Evolutionary conservation across 2,797 vertebrate species (phyloP).

Genomic region (Poecilia velifera): DNA sequence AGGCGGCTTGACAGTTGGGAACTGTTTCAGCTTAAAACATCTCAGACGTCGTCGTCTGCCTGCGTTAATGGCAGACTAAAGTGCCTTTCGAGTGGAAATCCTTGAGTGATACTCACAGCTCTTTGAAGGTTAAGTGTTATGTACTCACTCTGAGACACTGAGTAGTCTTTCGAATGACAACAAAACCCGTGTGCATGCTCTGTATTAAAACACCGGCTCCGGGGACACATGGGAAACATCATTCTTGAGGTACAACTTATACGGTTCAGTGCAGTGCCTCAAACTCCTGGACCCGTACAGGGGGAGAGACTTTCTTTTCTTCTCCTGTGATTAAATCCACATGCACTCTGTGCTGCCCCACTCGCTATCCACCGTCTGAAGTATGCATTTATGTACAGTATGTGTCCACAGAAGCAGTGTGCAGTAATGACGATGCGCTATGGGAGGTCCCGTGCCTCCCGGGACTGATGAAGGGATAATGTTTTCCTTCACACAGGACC

Average conservation of each 20-base stretch:
- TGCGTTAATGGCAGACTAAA: slow-evolving; percentile 41
- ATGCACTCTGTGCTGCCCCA: slow-evolving; percentile 43
- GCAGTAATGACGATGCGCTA: slow-evolving; percentile 19
- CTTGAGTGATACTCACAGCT: slow-evolving; percentile 19
- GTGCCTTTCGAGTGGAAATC: slow-evolving; percentile 41
- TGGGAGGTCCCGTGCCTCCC: slow-evolving; percentile 19
- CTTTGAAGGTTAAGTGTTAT: slow-evolving; percentile 10
- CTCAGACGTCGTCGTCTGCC: slow-evolving; percentile 13
- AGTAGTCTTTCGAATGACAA: slow-evolving; percentile 18
- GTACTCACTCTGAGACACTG: slow-evolving; percentile 8
- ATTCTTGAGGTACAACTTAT: slow-evolving; percentile 32
- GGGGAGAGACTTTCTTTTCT: slow-evolving; percentile 24
- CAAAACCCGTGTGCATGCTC: slow-evolving; percentile 1
- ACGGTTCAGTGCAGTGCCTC: slow-evolving; percentile 35
- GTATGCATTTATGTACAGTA: slow-evolving; percentile 32
- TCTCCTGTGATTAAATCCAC: slow-evolving; percentile 51
- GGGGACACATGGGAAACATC: slow-evolving; percentile 37
- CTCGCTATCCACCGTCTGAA: slow-evolving; percentile 27
- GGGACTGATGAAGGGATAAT: slow-evolving; percentile 11
- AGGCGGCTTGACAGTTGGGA: background rate
- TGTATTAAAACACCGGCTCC: slow-evolving; percentile 19
- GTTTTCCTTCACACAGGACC: slow-evolving; percentile 6
- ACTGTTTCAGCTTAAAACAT: slow-evolving; percentile 20
- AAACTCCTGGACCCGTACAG: slow-evolving; percentile 21
- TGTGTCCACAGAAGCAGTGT: slow-evolving; percentile 43